Evolutionary conservation across 2,113 vertebrate species (phyloP).

Genomic region (Peromyscus leucopus): DNA sequence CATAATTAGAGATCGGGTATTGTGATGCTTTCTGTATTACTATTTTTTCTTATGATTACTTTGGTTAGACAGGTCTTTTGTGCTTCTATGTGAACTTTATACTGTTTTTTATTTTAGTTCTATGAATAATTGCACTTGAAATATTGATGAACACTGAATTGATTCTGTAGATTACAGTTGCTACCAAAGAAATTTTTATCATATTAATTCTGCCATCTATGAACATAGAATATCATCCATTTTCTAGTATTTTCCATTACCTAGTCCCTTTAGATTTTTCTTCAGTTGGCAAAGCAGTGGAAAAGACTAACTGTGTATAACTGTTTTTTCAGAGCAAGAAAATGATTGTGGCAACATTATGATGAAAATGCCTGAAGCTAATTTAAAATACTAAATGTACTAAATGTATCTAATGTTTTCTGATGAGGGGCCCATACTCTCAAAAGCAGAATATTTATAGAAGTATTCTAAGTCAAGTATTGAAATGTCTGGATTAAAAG

Average conservation of each 20-base stretch:
- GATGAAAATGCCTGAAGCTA: constrained; percentile 51
- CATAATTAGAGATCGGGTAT: background rate
- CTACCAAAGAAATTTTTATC: background rate
- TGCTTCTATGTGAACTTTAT: background rate
- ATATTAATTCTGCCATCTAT: background rate
- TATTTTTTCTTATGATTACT: background rate
- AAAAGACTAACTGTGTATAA: constrained; percentile 37
- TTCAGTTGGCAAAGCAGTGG: background rate
- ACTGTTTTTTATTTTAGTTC: background rate
- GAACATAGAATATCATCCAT: background rate
- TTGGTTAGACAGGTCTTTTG: background rate
- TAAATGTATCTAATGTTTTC: background rate
- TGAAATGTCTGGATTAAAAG: constrained; percentile 57
- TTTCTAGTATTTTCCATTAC: background rate
- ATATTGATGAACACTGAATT: background rate
- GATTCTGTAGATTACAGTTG: background rate
- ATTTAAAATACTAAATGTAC: constrained; percentile 42
- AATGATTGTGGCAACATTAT: background rate
- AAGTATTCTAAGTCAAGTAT: constrained; percentile 11
- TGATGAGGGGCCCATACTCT: constrained; percentile 18
- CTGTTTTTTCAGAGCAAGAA: constrained; percentile 50
- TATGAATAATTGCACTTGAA: background rate
- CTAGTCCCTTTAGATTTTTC: background rate
- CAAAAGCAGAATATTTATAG: constrained; percentile 69
- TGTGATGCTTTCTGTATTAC: background rate